A percentile compares a stretch with the other conserved stretches of the same genome.
Evolutionary conservation across 2,888 invertebrate species (phyloP).

Genomic region (Cerastis leucographa): DNA sequence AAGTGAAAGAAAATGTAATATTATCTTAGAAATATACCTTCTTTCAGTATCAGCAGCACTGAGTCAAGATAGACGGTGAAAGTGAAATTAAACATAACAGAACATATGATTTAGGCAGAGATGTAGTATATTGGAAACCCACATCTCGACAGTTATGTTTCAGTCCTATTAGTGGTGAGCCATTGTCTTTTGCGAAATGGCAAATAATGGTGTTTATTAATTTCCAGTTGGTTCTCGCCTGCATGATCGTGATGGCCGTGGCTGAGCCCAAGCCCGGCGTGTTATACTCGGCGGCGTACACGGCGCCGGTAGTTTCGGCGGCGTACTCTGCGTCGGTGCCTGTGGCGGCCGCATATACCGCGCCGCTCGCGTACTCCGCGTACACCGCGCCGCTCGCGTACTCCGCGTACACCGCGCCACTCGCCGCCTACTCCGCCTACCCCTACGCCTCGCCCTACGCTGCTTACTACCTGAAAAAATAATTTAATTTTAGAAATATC

Average conservation of each 20-base stretch:
- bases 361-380: constrained; percentile 72
- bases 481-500: not conserved
- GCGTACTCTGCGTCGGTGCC: constrained; percentile 76
- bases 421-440: constrained; percentile 75
- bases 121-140: no score
- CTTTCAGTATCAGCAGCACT: not conserved
- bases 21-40: not conserved
- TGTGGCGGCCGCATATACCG: constrained; percentile 76
- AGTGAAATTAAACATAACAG: not conserved
- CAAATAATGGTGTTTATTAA: constrained; percentile 29
- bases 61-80: not conserved
- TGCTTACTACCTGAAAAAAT: constrained; percentile 56
- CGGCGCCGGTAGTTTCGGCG: constrained; percentile 73
- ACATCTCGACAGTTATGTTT: not conserved
- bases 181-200: not conserved
- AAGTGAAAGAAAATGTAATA: constrained; percentile 14
- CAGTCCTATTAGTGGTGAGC: not conserved
- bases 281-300: constrained; percentile 76
- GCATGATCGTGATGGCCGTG: constrained; percentile 81
- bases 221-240: constrained; percentile 81
- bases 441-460: constrained; percentile 73
- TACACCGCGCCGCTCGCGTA: constrained; percentile 69
- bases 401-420: constrained; percentile 71
- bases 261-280: constrained; percentile 77
- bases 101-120: not conserved